These are phyloP conservation scores for Ectropis crepuscularia DNA, from an alignment of 2,888 invertebrate species.

Conservation along the genomic window DNA sequence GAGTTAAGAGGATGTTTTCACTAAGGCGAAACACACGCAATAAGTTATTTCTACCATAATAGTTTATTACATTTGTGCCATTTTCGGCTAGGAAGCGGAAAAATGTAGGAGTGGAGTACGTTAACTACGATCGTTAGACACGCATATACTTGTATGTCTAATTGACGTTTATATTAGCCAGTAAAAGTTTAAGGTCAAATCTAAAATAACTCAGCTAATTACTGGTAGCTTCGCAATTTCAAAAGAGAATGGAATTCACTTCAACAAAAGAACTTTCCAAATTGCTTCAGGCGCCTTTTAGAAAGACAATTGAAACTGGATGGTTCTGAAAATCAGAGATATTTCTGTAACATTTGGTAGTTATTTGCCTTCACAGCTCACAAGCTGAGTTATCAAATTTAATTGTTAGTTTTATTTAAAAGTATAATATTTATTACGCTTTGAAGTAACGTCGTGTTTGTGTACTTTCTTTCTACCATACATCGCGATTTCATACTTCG, in stretches of 20 bases:
- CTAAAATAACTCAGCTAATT: slow-evolving; percentile 14
- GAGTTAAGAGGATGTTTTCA: too few species aligned
- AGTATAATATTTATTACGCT: too few species aligned
- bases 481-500: too few species aligned
- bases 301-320: slow-evolving; percentile 17
- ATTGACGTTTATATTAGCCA: slow-evolving; percentile 1
- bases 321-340: slow-evolving; percentile 2
- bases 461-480: too few species aligned
- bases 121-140: too few species aligned
- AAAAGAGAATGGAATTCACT: slow-evolving; percentile 15
- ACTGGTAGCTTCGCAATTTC: slow-evolving; percentile 11
- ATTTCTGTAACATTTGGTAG: slow-evolving; percentile 9
- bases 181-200: slow-evolving; percentile 4
- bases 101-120: too few species aligned
- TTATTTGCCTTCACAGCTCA: neutral
- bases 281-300: slow-evolving; percentile 20
- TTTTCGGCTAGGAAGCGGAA: too few species aligned
- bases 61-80: too few species aligned
- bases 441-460: too few species aligned
- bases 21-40: neutral
- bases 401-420: too few species aligned
- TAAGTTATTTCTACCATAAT: neutral
- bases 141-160: too few species aligned
- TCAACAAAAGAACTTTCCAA: slow-evolving; percentile 21
- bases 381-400: neutral